Base-by-base conservation (phyloP, 2,797 vertebrate species). In the Acanthopagrus latus region DNA sequence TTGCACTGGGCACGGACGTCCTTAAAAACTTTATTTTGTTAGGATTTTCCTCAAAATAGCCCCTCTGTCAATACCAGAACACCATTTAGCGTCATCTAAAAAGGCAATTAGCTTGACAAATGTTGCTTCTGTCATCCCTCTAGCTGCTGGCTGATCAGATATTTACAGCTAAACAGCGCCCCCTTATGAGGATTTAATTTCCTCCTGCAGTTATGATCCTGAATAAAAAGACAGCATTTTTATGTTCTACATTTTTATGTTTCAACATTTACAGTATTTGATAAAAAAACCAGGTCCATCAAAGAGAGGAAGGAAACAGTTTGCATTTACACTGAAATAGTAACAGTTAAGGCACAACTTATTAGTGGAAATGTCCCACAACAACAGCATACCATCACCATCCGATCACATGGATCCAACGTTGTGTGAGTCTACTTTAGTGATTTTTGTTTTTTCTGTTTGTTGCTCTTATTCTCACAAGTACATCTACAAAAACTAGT, bases 161-260 rank as follows among this genome's bases (percentile, higher is more conserved):
- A 88, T 86, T 73, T 59, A 67, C 78, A 76, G 86, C 86, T 91
- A 76, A 87, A 94, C 80, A 92, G 84, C 64, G 75, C 92, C 91
- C 92, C 88, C 92, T 80, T 66, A 78, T 78, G 91, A 86, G 80
- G 8, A 52, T 20, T 1, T 60, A 3, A 12, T 21, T 29, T 69
- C 38, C 27, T 46, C 20, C 48, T 44, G 43, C 44, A 44, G 18
- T 18, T 4, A 41, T 14, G 20, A 18, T 74, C 8, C 12, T 29
- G 10, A 68, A 76, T 25, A 21, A 85, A 60, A 74, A 64, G 4
- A 59, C 1, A 56, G 1, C 8, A 48, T 0, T 21, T 71, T 2
- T 10, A 27, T 21, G 2, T 64, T 71, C 80, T 1, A 51, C 10
- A 17, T 72, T 73, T 76, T 80, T 73, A 76, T 71, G 70, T 52